These are phyloP conservation scores for Sarcophaga carnaria DNA, from an alignment of 2,888 invertebrate species.

Conservation along the genomic window DNA sequence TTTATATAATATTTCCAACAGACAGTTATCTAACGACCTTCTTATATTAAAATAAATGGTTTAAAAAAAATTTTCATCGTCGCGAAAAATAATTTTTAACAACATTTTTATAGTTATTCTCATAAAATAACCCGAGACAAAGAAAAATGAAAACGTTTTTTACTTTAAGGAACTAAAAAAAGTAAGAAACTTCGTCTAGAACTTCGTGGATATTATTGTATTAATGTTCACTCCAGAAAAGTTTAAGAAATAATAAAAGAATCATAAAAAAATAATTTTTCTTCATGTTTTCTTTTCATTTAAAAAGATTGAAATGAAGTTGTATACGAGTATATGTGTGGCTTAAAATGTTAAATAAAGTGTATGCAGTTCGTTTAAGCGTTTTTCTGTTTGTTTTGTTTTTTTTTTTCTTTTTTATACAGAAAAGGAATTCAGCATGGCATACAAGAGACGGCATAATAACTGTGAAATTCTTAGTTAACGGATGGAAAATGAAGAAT, in stretches of 20 bases:
- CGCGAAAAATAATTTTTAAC: no score
- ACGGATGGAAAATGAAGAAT: not conserved
- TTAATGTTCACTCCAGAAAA: slow-evolving; percentile 27
- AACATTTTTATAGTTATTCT: no score
- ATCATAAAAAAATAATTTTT: not conserved
- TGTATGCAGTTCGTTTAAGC: slow-evolving; percentile 24
- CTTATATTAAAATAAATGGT: no score
- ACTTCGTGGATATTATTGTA: slow-evolving; percentile 22
- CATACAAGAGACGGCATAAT: not conserved
- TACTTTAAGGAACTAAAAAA: no score
- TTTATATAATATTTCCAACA: no score
- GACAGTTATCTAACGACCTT: no score
- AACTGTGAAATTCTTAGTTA: slow-evolving; percentile 12
- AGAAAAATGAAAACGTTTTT: no score
- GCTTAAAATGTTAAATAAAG: slow-evolving; percentile 52
- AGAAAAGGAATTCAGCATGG: not conserved
- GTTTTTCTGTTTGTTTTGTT: not conserved
- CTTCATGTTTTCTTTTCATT: slow-evolving; percentile 32
- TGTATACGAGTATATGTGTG: not conserved
- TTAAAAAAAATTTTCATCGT: no score
- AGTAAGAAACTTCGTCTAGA: no score
- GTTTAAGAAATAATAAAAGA: slow-evolving; percentile 35
- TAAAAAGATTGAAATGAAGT: slow-evolving; percentile 37
- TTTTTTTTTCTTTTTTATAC: not conserved
- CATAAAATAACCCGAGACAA: no score